Evolutionary conservation across 2,797 vertebrate genomes (phyloP), one percentile per base, ranked within the genome.

Genomic region (Distichodus sexfasciatus): DNA sequence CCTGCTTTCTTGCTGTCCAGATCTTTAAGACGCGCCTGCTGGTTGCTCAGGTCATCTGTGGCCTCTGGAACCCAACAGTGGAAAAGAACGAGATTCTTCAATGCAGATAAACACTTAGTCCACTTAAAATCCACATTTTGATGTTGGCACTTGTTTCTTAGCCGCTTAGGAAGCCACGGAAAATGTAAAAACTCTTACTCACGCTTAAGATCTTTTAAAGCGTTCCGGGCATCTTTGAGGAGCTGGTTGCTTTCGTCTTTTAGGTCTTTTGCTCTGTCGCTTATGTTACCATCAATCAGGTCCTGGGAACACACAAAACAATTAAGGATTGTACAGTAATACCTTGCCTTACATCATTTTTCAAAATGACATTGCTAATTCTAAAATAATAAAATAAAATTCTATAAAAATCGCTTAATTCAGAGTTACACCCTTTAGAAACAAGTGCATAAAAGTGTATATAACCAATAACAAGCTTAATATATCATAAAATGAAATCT

Each of bases 261-360:
- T 76, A 98, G 83, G 4, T 78, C 72, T 79, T 89, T 88, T 8
- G 94, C 94, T 88, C 83, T 94, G 79, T 91, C 67, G 54, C 87
- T 78, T 11, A 99, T 82, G 23, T 92, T 86, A 80, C 93, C 87
- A n/a, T 84, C 87, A 74, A 83, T 88, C 53, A 97, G 87, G 48
- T 85, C 91, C 97, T 99, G 79, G 33, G 83, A 87, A 80, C 2
- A 79, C 36, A 43, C 2, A 6, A 23, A 58, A 4, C 1, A 67
- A 43, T 3, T 24, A 19, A 24, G 2, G 28, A 71, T 33, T 0
- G 3, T n/a, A n/a, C n/a, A n/a, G n/a, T n/a, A n/a, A n/a, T n/a
- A n/a, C n/a, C n/a, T n/a, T n/a, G n/a, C n/a, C n/a, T n/a, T n/a
- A n/a, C n/a, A n/a, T n/a, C n/a, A n/a, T n/a, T n/a, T n/a, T n/a